phyloP scores from a whole-genome alignment of 2,888 invertebrate genomes.

The Cheilosia urbana region DNA sequence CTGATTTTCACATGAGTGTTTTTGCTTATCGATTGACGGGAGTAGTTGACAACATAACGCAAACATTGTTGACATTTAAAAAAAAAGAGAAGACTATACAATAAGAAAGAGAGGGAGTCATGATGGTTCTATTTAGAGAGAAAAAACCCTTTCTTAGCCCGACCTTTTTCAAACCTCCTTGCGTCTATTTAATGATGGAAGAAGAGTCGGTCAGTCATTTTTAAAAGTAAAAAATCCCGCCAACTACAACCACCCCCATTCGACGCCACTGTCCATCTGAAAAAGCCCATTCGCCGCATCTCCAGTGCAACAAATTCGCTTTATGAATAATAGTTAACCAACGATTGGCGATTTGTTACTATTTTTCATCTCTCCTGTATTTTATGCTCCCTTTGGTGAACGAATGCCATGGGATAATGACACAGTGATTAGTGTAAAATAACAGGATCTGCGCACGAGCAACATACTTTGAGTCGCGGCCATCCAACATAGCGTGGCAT shows the following conservation, averaged over 20 bases:
- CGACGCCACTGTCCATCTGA: conserved; percentile 14
- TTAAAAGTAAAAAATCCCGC: background rate
- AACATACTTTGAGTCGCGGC: conserved; percentile 27
- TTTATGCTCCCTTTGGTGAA: conserved; percentile 22
- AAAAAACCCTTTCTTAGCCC: too few species aligned
- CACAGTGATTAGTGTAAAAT: conserved; percentile 66
- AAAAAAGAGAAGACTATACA: too few species aligned
- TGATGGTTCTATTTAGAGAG: too few species aligned
- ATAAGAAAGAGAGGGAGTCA: too few species aligned
- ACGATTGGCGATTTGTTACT: conserved; percentile 48
- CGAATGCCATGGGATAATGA: conserved; percentile 44
- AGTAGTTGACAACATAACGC: too few species aligned
- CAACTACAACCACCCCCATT: background rate
- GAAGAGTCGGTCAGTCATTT: too few species aligned
- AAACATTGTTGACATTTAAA: too few species aligned
- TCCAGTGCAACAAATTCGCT: conserved; percentile 36
- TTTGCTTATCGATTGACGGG: too few species aligned
- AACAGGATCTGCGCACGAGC: conserved; percentile 62
- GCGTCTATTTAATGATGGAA: too few species aligned
- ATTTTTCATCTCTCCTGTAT: conserved; percentile 34
- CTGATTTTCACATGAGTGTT: too few species aligned
- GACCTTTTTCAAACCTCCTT: too few species aligned
- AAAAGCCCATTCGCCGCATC: background rate
- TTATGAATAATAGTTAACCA: conserved; percentile 35
- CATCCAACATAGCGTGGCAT: conserved; percentile 38